Base-by-base conservation (phyloP, 2,797 vertebrate genomes). In the Neopelma chrysocephalum region DNA sequence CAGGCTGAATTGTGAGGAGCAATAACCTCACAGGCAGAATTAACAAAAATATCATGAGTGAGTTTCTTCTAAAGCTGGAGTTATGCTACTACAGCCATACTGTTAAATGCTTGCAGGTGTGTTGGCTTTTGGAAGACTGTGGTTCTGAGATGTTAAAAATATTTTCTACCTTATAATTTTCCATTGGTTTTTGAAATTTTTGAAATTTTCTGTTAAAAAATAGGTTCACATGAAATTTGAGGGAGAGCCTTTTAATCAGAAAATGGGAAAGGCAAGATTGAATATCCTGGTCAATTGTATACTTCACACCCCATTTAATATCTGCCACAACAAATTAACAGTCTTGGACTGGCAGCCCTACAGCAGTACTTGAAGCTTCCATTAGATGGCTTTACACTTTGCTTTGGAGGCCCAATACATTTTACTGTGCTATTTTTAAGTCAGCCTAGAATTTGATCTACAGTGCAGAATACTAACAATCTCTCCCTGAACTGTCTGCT, bases 391-490 rank as follows among this genome's bases (percentile, higher is more conserved):
- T 81, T 87, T 81, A 42, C 36, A 18, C 32, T 87, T 68, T 34
- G 47, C 64, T 95, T 83, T 90, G 84, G 68, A 86, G 76, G 61
- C 43, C 61, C 7, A 32, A 0, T 47, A 53, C 9, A 11, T 85
- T 89, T 53, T 87, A 42, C 66, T 64, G 66, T 56, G 75, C 69
- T 95, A 54, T 87, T 85, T 96, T 92, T 66, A 94, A 89, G 57
- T 77, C 79, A 95, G 73, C n/a, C 65, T 60, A 78, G 69, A 60
- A 61, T 82, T 29, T 15, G 15, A 70, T 82, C 75, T 43, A 36
- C 64, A 20, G 5, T 16, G 15, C 50, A 50, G 78, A 85, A 54
- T 70, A 42, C 61, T 61, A 58, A 87, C 51, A n/a, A 15, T 26
- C 27, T 31, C 25, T 54, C 58, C 38, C 83, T 57, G 68, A 61